Conservation (phyloP, 2,888 invertebrate genomes). For the Synanthedon formicaeformis region DNA sequence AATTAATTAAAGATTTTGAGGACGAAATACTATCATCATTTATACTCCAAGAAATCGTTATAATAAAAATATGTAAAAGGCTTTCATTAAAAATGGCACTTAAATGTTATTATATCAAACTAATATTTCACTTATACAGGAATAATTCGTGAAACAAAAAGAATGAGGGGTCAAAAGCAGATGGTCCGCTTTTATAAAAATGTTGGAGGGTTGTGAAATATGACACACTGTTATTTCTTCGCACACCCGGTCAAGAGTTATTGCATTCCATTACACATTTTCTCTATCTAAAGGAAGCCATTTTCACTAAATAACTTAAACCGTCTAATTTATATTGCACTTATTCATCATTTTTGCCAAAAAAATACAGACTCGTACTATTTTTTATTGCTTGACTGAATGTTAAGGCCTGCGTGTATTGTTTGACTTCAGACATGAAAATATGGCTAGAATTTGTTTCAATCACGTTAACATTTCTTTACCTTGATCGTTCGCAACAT, state of each 20-base stretch:
- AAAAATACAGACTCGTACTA: no score
- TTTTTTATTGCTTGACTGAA: no score
- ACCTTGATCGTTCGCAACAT: no score
- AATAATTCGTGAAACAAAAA: slow-evolving; percentile 68
- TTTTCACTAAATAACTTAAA: slow-evolving; percentile 65
- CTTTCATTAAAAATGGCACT: not conserved
- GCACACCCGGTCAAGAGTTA: slow-evolving; percentile 72
- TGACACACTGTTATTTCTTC: slow-evolving; percentile 71
- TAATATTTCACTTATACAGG: slow-evolving; percentile 56
- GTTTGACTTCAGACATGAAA: no score
- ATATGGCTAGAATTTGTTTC: no score
- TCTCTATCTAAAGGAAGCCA: slow-evolving; percentile 69
- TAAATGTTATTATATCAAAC: not conserved
- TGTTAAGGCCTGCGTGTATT: no score
- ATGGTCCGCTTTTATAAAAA: slow-evolving; percentile 70
- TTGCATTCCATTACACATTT: slow-evolving; percentile 71
- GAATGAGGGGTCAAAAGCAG: slow-evolving; percentile 71
- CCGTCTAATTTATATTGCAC: slow-evolving; percentile 46
- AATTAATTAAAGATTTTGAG: no score
- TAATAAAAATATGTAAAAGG: not conserved
- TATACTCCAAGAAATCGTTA: no score
- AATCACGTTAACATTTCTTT: no score
- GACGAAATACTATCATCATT: no score
- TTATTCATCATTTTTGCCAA: not conserved
- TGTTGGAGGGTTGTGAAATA: slow-evolving; percentile 71